Conservation (phyloP, 1,140 invertebrate species). For the Lerema accius region DNA sequence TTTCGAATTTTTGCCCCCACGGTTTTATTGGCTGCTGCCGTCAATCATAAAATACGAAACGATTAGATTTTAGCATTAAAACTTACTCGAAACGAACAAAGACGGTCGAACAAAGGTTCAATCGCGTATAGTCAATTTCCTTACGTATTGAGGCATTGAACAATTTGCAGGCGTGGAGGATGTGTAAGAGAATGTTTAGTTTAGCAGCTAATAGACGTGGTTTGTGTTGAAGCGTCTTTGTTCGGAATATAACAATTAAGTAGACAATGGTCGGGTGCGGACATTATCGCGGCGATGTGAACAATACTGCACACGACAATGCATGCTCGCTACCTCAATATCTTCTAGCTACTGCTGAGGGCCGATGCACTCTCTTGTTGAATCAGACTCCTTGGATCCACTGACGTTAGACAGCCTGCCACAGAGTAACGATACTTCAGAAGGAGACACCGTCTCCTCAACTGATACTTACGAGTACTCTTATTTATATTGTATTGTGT, state of each 20-base stretch:
- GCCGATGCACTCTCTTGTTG: slow-evolving; percentile 72
- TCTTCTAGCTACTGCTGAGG: slow-evolving; percentile 70
- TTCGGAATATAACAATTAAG: slow-evolving; percentile 77
- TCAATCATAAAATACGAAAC: slow-evolving; percentile 54
- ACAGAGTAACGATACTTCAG: slow-evolving; percentile 30
- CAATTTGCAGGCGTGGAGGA: too few species aligned
- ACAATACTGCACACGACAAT: slow-evolving; percentile 68
- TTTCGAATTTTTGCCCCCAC: slow-evolving; percentile 58
- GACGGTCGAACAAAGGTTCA: slow-evolving; percentile 48
- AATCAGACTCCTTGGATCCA: slow-evolving; percentile 63
- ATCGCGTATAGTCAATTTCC: slow-evolving; percentile 58
- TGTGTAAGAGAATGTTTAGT: too few species aligned
- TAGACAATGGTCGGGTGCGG: slow-evolving; percentile 67
- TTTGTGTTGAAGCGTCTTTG: slow-evolving; percentile 60
- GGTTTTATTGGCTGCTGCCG: slow-evolving; percentile 47
- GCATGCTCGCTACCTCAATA: slow-evolving; percentile 77
- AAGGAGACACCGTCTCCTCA: not conserved
- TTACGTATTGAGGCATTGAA: slow-evolving; percentile 67
- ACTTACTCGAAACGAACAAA: slow-evolving; percentile 50
- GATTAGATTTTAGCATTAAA: slow-evolving; percentile 52
- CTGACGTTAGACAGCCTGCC: slow-evolving; percentile 44
- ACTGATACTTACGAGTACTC: slow-evolving; percentile 6
- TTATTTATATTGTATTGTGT: too few species aligned
- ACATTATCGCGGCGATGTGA: slow-evolving; percentile 66
- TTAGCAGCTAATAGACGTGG: slow-evolving; percentile 63